Evolutionary conservation across 2,888 invertebrate species (phyloP).

Genomic region (Synanthedon myopaeformis): DNA sequence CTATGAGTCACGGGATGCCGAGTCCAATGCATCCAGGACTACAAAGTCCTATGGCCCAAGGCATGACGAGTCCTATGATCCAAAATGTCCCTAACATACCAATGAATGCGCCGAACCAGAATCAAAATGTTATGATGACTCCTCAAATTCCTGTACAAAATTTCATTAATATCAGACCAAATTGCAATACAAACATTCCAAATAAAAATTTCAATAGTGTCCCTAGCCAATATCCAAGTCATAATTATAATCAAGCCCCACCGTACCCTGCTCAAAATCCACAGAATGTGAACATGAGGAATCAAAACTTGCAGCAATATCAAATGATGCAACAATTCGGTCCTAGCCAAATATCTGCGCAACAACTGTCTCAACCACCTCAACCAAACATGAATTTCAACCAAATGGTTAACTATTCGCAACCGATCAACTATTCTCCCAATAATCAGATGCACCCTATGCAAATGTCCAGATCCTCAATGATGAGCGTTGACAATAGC

Average conservation of each 20-base stretch:
- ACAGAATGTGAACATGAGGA: slow-evolving; percentile 33
- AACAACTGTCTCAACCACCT: slow-evolving; percentile 16
- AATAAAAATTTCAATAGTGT: slow-evolving; percentile 40
- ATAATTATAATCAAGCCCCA: slow-evolving; percentile 43
- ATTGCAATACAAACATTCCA: slow-evolving; percentile 38
- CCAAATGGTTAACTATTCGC: slow-evolving; percentile 47
- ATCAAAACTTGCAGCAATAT: slow-evolving; percentile 50
- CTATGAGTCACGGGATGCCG: slow-evolving; percentile 57
- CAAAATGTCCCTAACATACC: slow-evolving; percentile 54
- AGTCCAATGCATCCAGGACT: slow-evolving; percentile 58
- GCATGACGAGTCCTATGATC: slow-evolving; percentile 52
- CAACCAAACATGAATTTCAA: slow-evolving; percentile 34
- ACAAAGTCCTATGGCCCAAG: slow-evolving; percentile 55
- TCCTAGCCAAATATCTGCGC: slow-evolving; percentile 32
- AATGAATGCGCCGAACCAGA: slow-evolving; percentile 36
- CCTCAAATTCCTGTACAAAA: slow-evolving; percentile 18
- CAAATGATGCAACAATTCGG: slow-evolving; percentile 52
- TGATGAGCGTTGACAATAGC: slow-evolving; percentile 62
- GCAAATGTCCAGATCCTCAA: slow-evolving; percentile 58
- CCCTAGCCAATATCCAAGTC: slow-evolving; percentile 48
- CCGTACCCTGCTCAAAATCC: slow-evolving; percentile 45
- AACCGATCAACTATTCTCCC: slow-evolving; percentile 42
- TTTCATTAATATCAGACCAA: slow-evolving; percentile 38
- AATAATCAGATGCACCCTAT: slow-evolving; percentile 45
- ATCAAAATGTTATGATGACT: slow-evolving; percentile 36